A percentile compares a stretch with the other conserved stretches of the same genome.
phyloP scores from a whole-genome alignment of 2,113 vertebrate genomes.

The Hypocryptadius cinnamomeus region DNA sequence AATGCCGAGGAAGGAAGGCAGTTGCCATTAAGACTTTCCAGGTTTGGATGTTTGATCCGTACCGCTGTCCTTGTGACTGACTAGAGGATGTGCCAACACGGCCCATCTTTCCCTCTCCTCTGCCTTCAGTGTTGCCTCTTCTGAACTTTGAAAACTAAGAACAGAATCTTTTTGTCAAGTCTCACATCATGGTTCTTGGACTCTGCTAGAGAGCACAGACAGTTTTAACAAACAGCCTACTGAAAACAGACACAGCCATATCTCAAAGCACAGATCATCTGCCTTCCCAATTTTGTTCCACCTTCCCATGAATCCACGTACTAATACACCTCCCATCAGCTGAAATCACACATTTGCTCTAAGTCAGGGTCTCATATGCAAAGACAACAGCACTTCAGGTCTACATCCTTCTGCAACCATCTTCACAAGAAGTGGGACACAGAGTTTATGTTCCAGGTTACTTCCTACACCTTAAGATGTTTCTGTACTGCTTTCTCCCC shows the following conservation, averaged over 20 bases:
- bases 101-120: no score
- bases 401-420: background rate
- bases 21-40: background rate
- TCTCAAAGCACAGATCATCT: background rate
- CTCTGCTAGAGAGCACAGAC: background rate
- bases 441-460: background rate
- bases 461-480: background rate
- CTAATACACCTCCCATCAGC: background rate
- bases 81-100: background rate
- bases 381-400: background rate
- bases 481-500: background rate
- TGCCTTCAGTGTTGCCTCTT: background rate
- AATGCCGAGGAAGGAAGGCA: background rate
- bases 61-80: background rate
- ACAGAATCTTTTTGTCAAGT: background rate
- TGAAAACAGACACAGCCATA: background rate
- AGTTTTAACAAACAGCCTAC: background rate
- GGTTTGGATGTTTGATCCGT: background rate
- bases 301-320: background rate
- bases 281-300: background rate
- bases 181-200: background rate
- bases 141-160: background rate
- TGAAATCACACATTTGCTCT: background rate
- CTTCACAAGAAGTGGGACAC: background rate
- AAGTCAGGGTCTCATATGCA: background rate